A percentile compares a stretch with the other conserved stretches of the same genome.
Evolutionary conservation across 2,797 vertebrate species (phyloP).

Genomic region (Salarias fasciatus): DNA sequence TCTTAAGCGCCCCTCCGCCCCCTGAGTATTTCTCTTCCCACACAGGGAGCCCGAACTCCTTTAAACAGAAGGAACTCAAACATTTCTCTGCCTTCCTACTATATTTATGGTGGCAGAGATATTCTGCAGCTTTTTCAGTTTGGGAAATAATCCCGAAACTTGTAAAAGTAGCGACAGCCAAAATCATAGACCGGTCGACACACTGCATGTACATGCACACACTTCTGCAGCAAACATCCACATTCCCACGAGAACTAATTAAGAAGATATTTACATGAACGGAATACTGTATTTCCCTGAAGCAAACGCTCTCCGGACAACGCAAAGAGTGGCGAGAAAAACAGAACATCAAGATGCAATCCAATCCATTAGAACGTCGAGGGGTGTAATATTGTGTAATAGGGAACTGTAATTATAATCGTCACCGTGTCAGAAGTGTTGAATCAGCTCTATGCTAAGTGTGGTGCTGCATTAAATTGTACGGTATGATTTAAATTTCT

Average conservation of each 20-base stretch:
- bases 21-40: background rate
- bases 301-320: slow-evolving; percentile 26
- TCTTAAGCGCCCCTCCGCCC: background rate
- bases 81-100: background rate
- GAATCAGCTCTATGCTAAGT: background rate
- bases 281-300: slow-evolving; percentile 39
- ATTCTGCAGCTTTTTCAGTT: slow-evolving; percentile 2
- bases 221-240: slow-evolving; percentile 28
- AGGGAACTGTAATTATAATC: background rate
- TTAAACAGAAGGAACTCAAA: background rate
- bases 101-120: slow-evolving; percentile 11
- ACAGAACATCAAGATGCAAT: slow-evolving; percentile 7
- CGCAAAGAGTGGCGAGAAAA: slow-evolving; percentile 23
- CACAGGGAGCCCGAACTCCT: background rate
- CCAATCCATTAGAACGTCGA: background rate
- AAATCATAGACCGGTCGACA: background rate
- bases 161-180: background rate
- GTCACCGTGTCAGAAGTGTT: background rate
- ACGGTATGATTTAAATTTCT: too few relatives aligned
- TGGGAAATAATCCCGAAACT: slow-evolving; percentile 13
- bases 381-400: background rate
- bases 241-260: slow-evolving; percentile 48
- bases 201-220: slow-evolving; percentile 7
- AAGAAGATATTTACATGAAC: slow-evolving; percentile 49
- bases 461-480: background rate